Conservation (phyloP, 2,888 invertebrate species). For the Parnassius glacialis region DNA sequence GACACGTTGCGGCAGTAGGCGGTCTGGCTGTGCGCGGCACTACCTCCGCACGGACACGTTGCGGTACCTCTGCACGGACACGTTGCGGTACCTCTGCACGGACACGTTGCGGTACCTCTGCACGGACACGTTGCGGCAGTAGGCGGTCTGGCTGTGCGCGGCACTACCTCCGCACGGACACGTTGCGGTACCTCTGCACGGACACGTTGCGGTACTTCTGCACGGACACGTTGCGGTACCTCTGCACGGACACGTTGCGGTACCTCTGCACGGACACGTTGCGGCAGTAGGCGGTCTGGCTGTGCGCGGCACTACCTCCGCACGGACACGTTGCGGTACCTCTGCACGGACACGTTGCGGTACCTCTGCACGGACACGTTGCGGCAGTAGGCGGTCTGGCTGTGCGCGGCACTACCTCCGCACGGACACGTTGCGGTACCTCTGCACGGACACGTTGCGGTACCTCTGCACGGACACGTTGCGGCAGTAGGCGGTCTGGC, state of each 20-base stretch:
- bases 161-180: not conserved
- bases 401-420: no score
- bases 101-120: not conserved
- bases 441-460: not conserved
- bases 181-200: not conserved
- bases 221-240: not conserved
- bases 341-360: no score
- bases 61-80: no score
- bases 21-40: no score
- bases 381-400: no score
- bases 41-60: no score
- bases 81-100: no score
- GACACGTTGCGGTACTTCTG: not conserved
- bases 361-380: no score
- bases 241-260: not conserved
- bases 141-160: no score
- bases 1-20: not conserved
- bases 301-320: no score
- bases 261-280: not conserved
- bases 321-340: constrained; percentile 1
- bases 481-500: not conserved
- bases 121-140: constrained; percentile 2
- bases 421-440: not conserved
- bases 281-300: no score
- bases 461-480: not conserved